A percentile compares a stretch with the other conserved stretches of the same genome.
phyloP scores from a whole-genome alignment of 2,797 vertebrate genomes.

The Agapornis canus region DNA sequence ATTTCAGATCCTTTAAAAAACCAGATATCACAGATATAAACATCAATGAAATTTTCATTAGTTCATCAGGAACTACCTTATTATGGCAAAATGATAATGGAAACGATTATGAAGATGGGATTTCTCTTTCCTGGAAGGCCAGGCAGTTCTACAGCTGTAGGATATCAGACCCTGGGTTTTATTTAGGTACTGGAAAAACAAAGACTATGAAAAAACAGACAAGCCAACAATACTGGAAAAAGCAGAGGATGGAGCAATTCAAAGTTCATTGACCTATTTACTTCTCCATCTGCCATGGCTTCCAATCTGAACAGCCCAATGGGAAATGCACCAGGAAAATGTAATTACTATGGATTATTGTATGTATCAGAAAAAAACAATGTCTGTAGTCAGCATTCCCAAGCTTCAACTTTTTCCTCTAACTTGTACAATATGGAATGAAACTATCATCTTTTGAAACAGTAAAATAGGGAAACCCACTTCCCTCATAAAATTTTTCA shows the following conservation, averaged over 20 bases:
- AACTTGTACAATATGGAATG: not conserved
- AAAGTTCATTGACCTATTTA: slow-evolving; percentile 41
- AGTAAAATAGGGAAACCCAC: not conserved
- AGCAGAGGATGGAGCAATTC: not conserved
- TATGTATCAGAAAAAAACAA: not conserved
- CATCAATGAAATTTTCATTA: not conserved
- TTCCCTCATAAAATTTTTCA: not conserved
- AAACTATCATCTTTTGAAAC: not conserved
- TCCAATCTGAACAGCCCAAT: not conserved
- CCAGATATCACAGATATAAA: not conserved
- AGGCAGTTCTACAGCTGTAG: slow-evolving; percentile 12
- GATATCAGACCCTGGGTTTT: slow-evolving; percentile 33
- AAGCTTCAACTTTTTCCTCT: not conserved
- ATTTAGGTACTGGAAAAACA: slow-evolving; percentile 23
- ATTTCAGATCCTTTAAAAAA: not conserved
- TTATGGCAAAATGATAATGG: not conserved
- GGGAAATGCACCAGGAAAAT: slow-evolving; percentile 40
- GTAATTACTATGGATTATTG: slow-evolving; percentile 35
- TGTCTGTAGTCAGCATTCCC: not conserved
- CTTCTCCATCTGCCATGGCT: not conserved
- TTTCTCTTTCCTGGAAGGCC: not conserved
- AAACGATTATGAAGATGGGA: not conserved
- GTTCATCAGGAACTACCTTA: not conserved
- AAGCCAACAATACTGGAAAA: not conserved
- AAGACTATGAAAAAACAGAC: not conserved